Conservation (phyloP, 2,888 invertebrate genomes). For the Amphimallon solstitiale region DNA sequence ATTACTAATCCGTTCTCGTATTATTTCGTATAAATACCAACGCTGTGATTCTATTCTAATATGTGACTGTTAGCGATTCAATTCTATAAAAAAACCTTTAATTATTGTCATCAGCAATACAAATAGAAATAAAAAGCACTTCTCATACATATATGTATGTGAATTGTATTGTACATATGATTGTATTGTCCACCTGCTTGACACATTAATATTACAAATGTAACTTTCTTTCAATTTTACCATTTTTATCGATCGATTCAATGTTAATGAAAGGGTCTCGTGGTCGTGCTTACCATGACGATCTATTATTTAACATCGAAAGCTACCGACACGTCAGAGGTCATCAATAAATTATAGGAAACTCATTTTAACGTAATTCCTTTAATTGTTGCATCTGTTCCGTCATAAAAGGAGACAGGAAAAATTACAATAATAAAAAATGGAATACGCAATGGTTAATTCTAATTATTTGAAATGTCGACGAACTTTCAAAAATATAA, state of each 20-base stretch:
- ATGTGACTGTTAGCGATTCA: too few relatives aligned
- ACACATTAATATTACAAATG: conserved; percentile 23
- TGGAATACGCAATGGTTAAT: too few relatives aligned
- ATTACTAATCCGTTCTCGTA: too few relatives aligned
- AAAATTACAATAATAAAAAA: too few relatives aligned
- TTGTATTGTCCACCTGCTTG: conserved; percentile 11
- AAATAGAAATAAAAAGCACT: conserved; percentile 19
- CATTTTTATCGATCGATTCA: not conserved
- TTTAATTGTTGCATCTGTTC: not conserved
- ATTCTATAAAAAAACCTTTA: not conserved
- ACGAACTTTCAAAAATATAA: too few relatives aligned
- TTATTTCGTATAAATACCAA: too few relatives aligned
- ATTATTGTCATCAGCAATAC: conserved; percentile 15
- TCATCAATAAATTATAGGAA: conserved; percentile 14
- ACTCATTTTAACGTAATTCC: conserved; percentile 7
- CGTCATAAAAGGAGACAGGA: not conserved
- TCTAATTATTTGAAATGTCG: too few relatives aligned
- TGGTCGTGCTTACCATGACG: conserved; percentile 3
- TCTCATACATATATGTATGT: conserved; percentile 9
- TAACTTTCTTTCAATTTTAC: conserved; percentile 7
- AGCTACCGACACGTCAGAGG: conserved; percentile 20
- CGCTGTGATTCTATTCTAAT: too few relatives aligned
- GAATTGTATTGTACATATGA: too few relatives aligned
- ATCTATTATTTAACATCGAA: conserved; percentile 10
- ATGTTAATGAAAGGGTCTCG: not conserved